phyloP scores from a whole-genome alignment of 2,113 vertebrate genomes.

The Rynchops niger region DNA sequence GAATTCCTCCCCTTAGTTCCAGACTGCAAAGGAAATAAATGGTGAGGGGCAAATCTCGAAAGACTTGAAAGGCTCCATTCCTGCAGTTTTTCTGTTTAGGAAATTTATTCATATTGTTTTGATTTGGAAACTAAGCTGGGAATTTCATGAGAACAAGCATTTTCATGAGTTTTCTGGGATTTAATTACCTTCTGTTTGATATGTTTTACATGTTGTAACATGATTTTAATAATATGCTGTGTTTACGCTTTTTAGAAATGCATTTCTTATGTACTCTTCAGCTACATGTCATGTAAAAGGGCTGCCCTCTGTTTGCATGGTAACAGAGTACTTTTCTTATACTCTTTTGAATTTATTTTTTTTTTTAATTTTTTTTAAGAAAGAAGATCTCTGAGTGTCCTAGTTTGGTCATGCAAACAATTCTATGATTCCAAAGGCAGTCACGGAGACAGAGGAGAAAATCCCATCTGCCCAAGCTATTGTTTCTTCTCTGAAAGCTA shows the following conservation, averaged over 20 bases:
- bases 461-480: not conserved
- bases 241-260: conserved; percentile 25
- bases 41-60: not conserved
- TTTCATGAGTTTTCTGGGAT: conserved; percentile 9
- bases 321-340: not conserved
- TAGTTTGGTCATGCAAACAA: not conserved
- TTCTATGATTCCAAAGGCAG: not conserved
- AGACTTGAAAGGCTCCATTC: not conserved
- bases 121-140: not conserved
- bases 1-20: not conserved
- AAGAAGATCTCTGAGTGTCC: not conserved
- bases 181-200: conserved; percentile 18
- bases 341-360: not conserved
- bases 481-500: not conserved
- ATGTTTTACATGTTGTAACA: not conserved
- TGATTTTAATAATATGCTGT: not conserved
- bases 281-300: not conserved
- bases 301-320: not conserved
- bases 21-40: conserved; percentile 8
- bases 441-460: not conserved
- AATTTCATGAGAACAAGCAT: not conserved
- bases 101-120: conserved; percentile 2
- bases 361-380: not conserved
- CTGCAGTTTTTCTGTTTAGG: not conserved
- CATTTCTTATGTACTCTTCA: not conserved